phyloP scores from a whole-genome alignment of 2,888 invertebrate species.

The Gari tellinella region DNA sequence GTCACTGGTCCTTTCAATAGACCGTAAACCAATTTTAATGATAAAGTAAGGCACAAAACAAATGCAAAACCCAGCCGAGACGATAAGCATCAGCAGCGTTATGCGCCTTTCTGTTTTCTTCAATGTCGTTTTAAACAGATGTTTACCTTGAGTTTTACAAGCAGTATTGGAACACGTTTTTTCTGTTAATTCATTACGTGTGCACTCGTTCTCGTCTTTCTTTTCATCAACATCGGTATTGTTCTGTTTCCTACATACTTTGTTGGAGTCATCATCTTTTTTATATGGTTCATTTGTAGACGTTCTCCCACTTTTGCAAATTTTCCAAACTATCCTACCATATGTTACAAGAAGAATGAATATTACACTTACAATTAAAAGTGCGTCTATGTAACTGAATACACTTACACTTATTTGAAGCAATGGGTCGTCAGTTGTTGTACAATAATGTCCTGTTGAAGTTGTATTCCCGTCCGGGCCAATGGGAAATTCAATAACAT shows the following conservation, averaged over 20 bases:
- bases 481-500: background rate
- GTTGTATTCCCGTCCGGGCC: background rate
- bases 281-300: background rate
- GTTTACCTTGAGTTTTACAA: too few species aligned
- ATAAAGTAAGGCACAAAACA: conserved; percentile 4
- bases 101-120: conserved; percentile 1
- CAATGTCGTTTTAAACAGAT: background rate
- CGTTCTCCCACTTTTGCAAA: background rate
- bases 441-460: background rate
- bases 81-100: background rate
- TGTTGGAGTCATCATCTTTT: too few species aligned
- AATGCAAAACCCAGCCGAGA: background rate
- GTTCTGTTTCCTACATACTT: too few species aligned
- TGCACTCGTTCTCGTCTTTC: too few species aligned
- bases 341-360: background rate
- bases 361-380: background rate
- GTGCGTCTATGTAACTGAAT: background rate
- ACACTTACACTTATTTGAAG: background rate
- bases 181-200: too few species aligned
- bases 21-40: background rate
- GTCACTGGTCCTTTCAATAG: background rate
- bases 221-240: too few species aligned
- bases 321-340: background rate
- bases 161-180: too few species aligned
- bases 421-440: background rate